Percentiles rank a stretch among this genome's conserved stretches.
Conservation (phyloP, 2,797 vertebrate genomes). For the Urophycis tenuis region DNA sequence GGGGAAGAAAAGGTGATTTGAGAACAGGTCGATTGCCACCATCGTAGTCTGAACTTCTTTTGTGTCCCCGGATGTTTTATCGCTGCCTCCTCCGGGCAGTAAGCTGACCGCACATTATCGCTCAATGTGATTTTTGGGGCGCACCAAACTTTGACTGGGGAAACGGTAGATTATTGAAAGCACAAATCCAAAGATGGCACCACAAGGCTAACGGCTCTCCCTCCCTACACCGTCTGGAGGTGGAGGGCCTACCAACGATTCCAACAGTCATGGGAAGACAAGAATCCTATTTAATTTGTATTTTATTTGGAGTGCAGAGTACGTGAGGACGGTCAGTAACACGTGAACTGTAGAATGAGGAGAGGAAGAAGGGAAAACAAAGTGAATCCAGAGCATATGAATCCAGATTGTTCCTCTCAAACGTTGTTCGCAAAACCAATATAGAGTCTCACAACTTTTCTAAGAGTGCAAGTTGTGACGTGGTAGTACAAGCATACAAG, state of each 20-base stretch:
- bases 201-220: constrained; percentile 45
- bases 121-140: constrained; percentile 42
- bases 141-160: constrained; percentile 42
- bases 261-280: constrained; percentile 29
- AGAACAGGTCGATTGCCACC: constrained; percentile 26
- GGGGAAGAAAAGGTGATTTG: constrained; percentile 20
- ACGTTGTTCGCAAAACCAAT: constrained; percentile 37
- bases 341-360: constrained; percentile 62
- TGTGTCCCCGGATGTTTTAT: constrained; percentile 29
- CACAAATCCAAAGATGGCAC: constrained; percentile 74
- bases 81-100: constrained; percentile 17
- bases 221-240: constrained; percentile 28
- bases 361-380: neutral
- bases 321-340: constrained; percentile 51
- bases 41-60: constrained; percentile 36
- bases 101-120: constrained; percentile 48
- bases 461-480: constrained; percentile 40
- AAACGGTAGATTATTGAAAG: constrained; percentile 60
- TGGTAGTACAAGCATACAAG: constrained; percentile 47
- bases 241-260: constrained; percentile 48
- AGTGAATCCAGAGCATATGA: constrained; percentile 32
- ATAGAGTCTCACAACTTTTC: constrained; percentile 35
- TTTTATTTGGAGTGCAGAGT: constrained; percentile 22
- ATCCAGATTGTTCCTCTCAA: constrained; percentile 47
- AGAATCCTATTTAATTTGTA: constrained; percentile 18